phyloP scores from a whole-genome alignment of 1,140 invertebrate genomes.

The Euwallacea fornicatus region DNA sequence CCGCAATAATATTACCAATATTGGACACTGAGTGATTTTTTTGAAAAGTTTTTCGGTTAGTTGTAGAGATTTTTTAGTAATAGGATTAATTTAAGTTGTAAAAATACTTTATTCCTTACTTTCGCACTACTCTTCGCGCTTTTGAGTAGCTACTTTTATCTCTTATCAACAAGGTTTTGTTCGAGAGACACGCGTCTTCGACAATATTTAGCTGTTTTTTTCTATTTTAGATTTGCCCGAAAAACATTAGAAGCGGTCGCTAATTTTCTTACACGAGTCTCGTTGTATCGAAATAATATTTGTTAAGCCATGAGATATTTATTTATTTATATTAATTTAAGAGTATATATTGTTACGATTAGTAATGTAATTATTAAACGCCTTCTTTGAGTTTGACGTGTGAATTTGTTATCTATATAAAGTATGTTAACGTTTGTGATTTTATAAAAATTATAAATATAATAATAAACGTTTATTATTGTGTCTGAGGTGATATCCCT shows the following conservation, averaged over 20 bases:
- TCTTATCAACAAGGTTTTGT: no score
- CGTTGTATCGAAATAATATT: background rate
- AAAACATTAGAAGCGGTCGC: background rate
- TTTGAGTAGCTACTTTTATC: no score
- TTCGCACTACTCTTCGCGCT: no score
- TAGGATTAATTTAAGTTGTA: no score
- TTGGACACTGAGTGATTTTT: no score
- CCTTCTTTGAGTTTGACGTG: slow-evolving; percentile 48
- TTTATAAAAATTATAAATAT: slow-evolving; percentile 48
- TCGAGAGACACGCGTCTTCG: no score
- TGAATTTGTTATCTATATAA: slow-evolving; percentile 46
- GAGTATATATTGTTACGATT: slow-evolving; percentile 32
- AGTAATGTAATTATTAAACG: slow-evolving; percentile 30
- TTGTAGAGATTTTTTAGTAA: no score
- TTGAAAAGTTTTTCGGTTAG: no score
- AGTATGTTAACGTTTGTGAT: slow-evolving; percentile 50
- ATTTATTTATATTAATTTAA: slow-evolving; percentile 27
- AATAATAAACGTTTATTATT: background rate
- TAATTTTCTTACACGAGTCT: background rate
- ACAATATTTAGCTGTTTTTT: background rate
- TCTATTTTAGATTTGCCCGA: background rate
- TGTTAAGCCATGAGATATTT: slow-evolving; percentile 15
- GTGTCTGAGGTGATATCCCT: no score
- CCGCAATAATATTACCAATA: no score
- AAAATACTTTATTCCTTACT: no score